Evolutionary conservation across 2,888 invertebrate species (phyloP), one percentile per base, ranked within the genome.

Genomic region (Asteroscopus sphinx): DNA sequence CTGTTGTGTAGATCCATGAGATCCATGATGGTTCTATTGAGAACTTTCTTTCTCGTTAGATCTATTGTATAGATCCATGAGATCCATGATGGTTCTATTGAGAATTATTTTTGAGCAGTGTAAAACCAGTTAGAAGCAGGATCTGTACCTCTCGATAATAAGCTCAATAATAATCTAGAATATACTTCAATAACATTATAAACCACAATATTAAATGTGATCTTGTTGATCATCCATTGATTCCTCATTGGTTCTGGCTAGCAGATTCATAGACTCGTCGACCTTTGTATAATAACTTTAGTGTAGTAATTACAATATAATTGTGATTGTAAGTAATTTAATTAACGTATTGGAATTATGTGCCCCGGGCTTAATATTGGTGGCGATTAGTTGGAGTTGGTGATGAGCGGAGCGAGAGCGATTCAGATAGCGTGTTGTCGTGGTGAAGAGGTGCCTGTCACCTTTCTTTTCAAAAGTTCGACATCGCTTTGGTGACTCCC

Each of bases 171-270:
- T 15, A 11, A 37, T 32, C 25, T 25, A 40, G 26, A 28, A 15
- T 36, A 15, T 3, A 32, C 42, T 7, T 48, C 13, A 13, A 61
- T 41, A 12, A n/a, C 13, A 64, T 52, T 46, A 61, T 48, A 30
- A 17, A 39, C 21, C 17, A 66, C 33, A 52, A 52, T 54, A 25
- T n/a, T n/a, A n/a, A n/a, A n/a, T n/a, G n/a, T 71, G 51, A 59
- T 75, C 53, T 72, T 72, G 36, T 67, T 75, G 53, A 61, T 54
- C 15, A 53, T 41, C 6, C 41, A 66, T 75, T 37, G 62, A 67
- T 46, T 25, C 33, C 16, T 44, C 53, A 65, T 76, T 65, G 32
- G 76, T 76, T 76, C 73, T 76, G 73, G 54, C 35, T 68, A 21
- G 49, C 66, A 71, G 64, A 67, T 30, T 21, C 53, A 49, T 41